These are phyloP conservation scores for Cyclina sinensis DNA, from an alignment of 1,140 invertebrate genomes.

Conservation along the genomic window DNA sequence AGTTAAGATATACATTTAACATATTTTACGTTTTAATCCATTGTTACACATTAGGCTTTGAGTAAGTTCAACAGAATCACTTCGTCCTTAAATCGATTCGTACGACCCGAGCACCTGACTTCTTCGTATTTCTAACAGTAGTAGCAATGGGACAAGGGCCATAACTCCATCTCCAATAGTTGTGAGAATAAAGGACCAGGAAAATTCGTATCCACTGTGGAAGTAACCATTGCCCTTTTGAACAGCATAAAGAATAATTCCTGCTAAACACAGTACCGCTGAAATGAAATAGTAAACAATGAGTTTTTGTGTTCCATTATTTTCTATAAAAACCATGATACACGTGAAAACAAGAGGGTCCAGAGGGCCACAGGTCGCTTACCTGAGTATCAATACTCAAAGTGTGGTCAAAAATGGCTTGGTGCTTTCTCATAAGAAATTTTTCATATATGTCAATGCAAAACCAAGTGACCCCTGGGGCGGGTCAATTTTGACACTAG, in stretches of 20 bases:
- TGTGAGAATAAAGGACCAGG: conserved; percentile 13
- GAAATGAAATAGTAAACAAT: not conserved
- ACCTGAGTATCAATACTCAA: no score
- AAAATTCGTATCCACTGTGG: not conserved
- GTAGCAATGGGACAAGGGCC: not conserved
- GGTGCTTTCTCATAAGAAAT: no score
- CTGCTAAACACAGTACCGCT: not conserved
- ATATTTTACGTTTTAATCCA: no score
- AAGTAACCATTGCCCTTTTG: not conserved
- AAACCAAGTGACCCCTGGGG: no score
- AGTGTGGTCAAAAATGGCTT: no score
- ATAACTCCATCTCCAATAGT: conserved; percentile 14
- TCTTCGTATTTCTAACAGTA: not conserved
- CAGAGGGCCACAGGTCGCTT: not conserved
- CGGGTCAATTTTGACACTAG: no score
- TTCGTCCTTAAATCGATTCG: not conserved
- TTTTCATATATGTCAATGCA: no score
- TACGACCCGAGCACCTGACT: not conserved
- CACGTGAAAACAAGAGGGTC: not conserved
- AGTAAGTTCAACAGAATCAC: no score
- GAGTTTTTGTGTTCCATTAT: not conserved
- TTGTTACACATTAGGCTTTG: no score
- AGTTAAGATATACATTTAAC: no score
- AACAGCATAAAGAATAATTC: not conserved
- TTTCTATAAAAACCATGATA: not conserved